These are phyloP conservation scores for Eretmocerus hayati DNA, from an alignment of 2,888 invertebrate species.

Conservation along the genomic window DNA sequence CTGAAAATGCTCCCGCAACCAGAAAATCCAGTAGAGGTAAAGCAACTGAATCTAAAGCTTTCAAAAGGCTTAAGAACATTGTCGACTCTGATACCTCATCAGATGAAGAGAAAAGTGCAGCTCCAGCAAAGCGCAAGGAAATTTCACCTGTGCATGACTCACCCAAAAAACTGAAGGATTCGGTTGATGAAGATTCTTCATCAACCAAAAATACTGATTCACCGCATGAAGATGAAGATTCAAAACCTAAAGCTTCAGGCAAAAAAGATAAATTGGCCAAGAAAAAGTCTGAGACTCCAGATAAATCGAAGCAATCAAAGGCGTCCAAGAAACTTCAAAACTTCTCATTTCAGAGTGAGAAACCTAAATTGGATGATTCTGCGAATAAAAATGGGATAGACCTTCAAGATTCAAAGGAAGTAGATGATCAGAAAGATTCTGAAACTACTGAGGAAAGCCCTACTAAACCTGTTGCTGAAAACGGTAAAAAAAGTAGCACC, in stretches of 20 bases:
- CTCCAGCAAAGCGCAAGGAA: constrained; percentile 12
- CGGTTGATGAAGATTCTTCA: constrained; percentile 16
- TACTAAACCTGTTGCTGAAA: constrained; percentile 19
- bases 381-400: constrained; percentile 1
- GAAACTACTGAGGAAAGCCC: constrained; percentile 19
- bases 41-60: not conserved
- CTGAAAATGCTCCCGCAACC: not conserved
- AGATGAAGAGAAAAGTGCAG: constrained; percentile 14
- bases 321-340: constrained; percentile 10
- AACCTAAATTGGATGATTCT: not conserved
- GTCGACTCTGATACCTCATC: constrained; percentile 20
- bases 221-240: not conserved
- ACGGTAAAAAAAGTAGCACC: not conserved
- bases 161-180: constrained; percentile 11
- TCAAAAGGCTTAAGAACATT: constrained; percentile 10
- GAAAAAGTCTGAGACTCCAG: not conserved
- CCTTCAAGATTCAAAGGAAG: constrained; percentile 14
- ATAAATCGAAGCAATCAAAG: too few species aligned
- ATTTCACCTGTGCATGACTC: constrained; percentile 2
- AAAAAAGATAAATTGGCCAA: not conserved
- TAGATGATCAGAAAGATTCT: constrained; percentile 6
- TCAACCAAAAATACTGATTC: constrained; percentile 9
- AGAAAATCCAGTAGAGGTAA: constrained; percentile 6
- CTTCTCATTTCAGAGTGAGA: constrained; percentile 6
- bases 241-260: constrained; percentile 2